Base-by-base conservation (phyloP, 2,113 vertebrate genomes). In the Taxidea taxus region DNA sequence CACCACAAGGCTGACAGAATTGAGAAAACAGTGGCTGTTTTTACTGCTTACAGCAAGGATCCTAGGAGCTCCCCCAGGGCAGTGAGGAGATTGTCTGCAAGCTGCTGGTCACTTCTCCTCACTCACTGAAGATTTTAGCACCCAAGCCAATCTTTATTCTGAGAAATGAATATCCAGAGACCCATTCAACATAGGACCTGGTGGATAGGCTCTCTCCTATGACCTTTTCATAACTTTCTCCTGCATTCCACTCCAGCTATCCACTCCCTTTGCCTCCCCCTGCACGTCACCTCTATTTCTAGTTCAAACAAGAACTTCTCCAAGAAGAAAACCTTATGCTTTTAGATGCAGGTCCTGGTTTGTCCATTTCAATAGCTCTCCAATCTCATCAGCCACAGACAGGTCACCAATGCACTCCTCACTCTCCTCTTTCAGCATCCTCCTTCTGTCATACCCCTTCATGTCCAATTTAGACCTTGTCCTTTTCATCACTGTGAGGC, bases 331-430 rank as follows among this genome's bases (percentile, higher is more conserved):
- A 27, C 42, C 7, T 2, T 3, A 6, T 64, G 49, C 23, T 20
- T 81, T 78, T n/a, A 66, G 44, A 3, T 0, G 15, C 10, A 39
- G 11, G 5, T 16, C 58, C 27, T 20, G 20, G 21, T 18, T 54
- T 9, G 34, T 6, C 60, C 31, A 9, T 39, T 37, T 5, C 3
- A 10, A 18, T 31, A 5, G 3, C 34, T 58, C 58, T 84, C 37
- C 56, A 4, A 0, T 56, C 51, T 11, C 54, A 51, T 15, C 21
- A 23, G 47, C 37, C 47, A 10, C 2, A 44, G 78, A n/a, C n/a
- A 49, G n/a, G 21, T 21, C 56, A 49, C 21, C 44, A 27, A 10
- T 0, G 0, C 1, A 1, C 27, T 2, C 27, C 7, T 4, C 23
- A 15, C 34, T 78, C 31, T 84, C 56, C 21, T 78, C 42, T n/a